A percentile compares a stretch with the other conserved stretches of the same genome.
Evolutionary conservation across 2,113 vertebrate species (phyloP).

Genomic region (Morone chrysops): DNA sequence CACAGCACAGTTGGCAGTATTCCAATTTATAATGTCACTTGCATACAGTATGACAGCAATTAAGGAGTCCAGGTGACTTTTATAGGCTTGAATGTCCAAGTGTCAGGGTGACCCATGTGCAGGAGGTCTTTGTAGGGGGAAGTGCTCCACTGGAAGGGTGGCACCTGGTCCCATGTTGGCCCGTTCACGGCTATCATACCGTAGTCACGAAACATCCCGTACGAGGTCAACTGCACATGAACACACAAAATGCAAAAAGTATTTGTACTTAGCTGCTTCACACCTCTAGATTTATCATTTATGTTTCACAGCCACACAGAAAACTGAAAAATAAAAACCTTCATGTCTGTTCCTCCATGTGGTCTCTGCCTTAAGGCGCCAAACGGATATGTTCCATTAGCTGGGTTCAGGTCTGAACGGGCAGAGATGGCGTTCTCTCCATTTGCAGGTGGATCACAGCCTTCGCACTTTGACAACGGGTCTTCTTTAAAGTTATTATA

Average conservation of each 20-base stretch:
- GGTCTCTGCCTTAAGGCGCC: constrained; percentile 89
- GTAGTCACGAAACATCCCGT: constrained; percentile 81
- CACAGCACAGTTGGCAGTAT: constrained; percentile 9
- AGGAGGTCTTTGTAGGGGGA: constrained; percentile 87
- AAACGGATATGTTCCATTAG: constrained; percentile 95
- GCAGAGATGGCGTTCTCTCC: constrained; percentile 93
- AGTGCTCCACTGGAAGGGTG: constrained; percentile 92
- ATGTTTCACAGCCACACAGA: neutral
- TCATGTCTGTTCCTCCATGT: constrained; percentile 94
- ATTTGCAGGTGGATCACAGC: constrained; percentile 87
- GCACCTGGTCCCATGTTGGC: constrained; percentile 92
- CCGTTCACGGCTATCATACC: constrained; percentile 88
- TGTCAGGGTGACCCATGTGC: constrained; percentile 95
- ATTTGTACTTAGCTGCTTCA: too few relatives aligned
- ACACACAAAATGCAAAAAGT: constrained; percentile 5
- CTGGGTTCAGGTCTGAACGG: constrained; percentile 92
- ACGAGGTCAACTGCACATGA: constrained; percentile 88
- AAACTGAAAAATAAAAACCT: constrained; percentile 81
- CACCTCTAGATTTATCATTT: too few relatives aligned
- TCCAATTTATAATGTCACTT: neutral
- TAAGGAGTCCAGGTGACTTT: constrained; percentile 88
- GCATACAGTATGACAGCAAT: neutral
- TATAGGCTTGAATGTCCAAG: constrained; percentile 90
- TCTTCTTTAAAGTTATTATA: constrained; percentile 94
- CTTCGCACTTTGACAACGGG: constrained; percentile 87